Conservation (phyloP, 2,113 vertebrate species). For the Sturnira hondurensis region DNA sequence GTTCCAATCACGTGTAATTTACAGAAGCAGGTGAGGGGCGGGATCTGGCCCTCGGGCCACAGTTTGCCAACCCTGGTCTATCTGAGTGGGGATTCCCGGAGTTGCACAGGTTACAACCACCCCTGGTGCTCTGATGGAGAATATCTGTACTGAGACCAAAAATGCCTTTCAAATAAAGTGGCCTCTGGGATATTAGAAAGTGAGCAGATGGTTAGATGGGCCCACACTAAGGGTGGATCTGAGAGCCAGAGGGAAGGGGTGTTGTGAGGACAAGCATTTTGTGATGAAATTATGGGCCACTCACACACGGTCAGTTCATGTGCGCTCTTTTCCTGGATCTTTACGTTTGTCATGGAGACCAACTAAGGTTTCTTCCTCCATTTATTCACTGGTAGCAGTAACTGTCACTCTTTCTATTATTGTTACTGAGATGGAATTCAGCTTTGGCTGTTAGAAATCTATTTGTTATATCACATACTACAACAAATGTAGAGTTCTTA, state of each 20-base stretch:
- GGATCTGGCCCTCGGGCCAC: not conserved
- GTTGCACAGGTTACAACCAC: not conserved
- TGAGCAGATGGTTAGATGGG: not conserved
- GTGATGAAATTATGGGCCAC: not conserved
- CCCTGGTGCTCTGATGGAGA: not conserved
- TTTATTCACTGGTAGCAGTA: not conserved
- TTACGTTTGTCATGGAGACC: not conserved
- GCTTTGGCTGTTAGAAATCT: not conserved
- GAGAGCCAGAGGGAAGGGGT: not conserved
- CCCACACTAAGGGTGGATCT: not conserved
- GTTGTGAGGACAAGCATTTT: not conserved
- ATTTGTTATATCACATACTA: not conserved
- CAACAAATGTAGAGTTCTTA: not conserved
- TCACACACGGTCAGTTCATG: not conserved
- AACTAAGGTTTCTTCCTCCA: not conserved
- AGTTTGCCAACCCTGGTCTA: not conserved
- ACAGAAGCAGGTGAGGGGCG: not conserved
- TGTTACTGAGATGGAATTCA: not conserved
- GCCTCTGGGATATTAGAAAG: not conserved
- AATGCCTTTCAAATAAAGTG: not conserved
- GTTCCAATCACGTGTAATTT: not conserved
- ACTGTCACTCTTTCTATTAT: not conserved
- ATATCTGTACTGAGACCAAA: not conserved
- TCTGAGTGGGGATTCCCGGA: not conserved
- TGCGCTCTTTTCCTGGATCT: not conserved